These are phyloP conservation scores for Drosophila leontia DNA, from an alignment of 1,140 invertebrate genomes.

Conservation along the genomic window DNA sequence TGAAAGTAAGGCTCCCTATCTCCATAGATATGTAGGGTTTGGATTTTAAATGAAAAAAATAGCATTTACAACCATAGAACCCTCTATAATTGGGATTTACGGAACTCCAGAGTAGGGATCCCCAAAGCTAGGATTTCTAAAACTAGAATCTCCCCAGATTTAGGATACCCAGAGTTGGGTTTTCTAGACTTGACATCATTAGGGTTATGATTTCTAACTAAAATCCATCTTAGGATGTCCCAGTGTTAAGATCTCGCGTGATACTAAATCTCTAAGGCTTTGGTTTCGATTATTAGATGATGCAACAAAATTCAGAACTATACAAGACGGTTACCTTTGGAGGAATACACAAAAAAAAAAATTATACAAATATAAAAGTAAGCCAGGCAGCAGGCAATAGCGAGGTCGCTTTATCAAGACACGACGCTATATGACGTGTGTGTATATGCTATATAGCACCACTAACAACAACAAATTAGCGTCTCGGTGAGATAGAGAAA, in stretches of 20 bases:
- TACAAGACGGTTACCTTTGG: conserved; percentile 13
- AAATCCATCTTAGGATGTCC: too few relatives aligned
- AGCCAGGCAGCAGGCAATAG: conserved; percentile 32
- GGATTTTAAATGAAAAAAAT: background rate
- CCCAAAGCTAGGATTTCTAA: background rate
- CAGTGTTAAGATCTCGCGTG: conserved; percentile 8
- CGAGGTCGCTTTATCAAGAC: conserved; percentile 47
- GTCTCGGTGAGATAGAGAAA: conserved; percentile 34
- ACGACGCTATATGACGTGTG: conserved; percentile 32
- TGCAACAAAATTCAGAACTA: conserved; percentile 8
- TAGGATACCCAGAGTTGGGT: background rate
- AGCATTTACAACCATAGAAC: background rate
- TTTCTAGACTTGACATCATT: background rate
- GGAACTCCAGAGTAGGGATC: background rate
- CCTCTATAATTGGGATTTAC: background rate
- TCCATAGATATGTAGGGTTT: background rate
- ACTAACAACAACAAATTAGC: conserved; percentile 48
- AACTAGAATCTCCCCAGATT: background rate
- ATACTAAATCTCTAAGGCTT: conserved; percentile 1
- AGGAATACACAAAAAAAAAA: conserved; percentile 4
- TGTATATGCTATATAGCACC: conserved; percentile 21
- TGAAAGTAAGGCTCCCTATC: background rate
- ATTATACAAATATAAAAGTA: conserved; percentile 17
- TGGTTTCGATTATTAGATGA: background rate
- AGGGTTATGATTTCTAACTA: background rate